Percentiles rank a stretch among this genome's conserved stretches.
phyloP scores from a whole-genome alignment of 2,888 invertebrate genomes.

The Drosophila koepferae region DNA sequence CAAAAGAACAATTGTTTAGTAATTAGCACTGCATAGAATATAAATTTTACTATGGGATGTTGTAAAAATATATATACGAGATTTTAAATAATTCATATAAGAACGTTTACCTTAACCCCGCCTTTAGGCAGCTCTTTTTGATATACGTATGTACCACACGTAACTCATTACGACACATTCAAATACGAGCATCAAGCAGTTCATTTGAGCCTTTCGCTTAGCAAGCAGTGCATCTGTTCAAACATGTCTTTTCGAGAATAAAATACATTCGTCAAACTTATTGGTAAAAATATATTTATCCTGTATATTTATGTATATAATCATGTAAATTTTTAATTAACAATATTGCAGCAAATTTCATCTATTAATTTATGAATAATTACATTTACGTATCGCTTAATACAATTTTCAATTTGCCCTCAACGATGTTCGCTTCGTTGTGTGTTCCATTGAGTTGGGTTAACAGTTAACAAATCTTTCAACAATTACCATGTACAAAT shows the following conservation, averaged over 20 bases:
- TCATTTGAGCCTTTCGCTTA: not conserved
- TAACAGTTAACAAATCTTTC: constrained; percentile 58
- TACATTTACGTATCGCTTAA: constrained; percentile 57
- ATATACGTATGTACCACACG: not conserved
- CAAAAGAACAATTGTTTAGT: too few species aligned
- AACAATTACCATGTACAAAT: constrained; percentile 33
- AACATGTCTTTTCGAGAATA: not conserved
- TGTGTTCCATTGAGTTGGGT: constrained; percentile 36
- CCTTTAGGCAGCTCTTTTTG: too few species aligned
- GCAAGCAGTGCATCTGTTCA: constrained; percentile 8
- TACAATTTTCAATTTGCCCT: constrained; percentile 49
- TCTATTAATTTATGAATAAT: constrained; percentile 73
- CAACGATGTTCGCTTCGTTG: constrained; percentile 57
- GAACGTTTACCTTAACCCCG: too few species aligned
- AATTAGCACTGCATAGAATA: not conserved
- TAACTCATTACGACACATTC: not conserved
- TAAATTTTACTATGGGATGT: too few species aligned
- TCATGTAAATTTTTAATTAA: constrained; percentile 69
- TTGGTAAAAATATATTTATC: constrained; percentile 73
- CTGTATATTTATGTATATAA: constrained; percentile 56
- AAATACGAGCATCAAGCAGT: not conserved
- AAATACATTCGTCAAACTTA: constrained; percentile 35
- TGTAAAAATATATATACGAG: not conserved
- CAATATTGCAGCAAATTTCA: constrained; percentile 80
- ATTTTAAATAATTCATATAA: too few species aligned